Base-by-base conservation (phyloP, 2,888 invertebrate genomes). In the Rhamphomyia laevipes region DNA sequence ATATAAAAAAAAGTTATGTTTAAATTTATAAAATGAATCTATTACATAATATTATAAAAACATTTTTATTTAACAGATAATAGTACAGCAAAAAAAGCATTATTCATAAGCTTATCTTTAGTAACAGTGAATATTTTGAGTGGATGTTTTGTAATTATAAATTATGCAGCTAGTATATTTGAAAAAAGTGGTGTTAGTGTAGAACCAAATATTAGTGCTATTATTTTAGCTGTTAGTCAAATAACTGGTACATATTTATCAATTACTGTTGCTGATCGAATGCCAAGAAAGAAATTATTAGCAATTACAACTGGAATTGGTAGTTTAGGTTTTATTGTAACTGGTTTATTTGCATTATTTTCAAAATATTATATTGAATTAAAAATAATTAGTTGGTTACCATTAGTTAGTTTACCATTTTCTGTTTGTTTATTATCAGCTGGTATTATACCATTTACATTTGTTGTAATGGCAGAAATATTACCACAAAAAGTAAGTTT, bases 381-480 rank as follows among this genome's bases (percentile, higher is more conserved):
- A n/a, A 40, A 40, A 3, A 40, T 46, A 30, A 18, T 50, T n/a
- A 50, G 48, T 37, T 57, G 56, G 55, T 38, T 57, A 11, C 57
- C 57, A 40, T 46, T 56, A n/a, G 27, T 47, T 11, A 53, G 55
- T 45, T 42, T 42, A 23, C 21, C 42, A 42, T 42, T 42, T 42
- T 15, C 21, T 15, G 27, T 42, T 15, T 42, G 21, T 15, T n/a
- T 15, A 27, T 43, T 48, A 27, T 53, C 52, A 10, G 27, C 47
- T 37, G 57, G 56, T 18, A 45, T 55, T 17, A 33, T 53, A 21
- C 53, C 57, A 11, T 27, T 55, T 5, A 52, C 55, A 2, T 55
- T 56, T 41, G 50, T 55, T 38, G 52, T 57, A 7, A 15, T 57
- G 27, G 51, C 51, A 6, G 57, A 57, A 48, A 41, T 56, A 11